Evolutionary conservation across 2,797 vertebrate genomes (phyloP).

Genomic region (Falco cherrug): DNA sequence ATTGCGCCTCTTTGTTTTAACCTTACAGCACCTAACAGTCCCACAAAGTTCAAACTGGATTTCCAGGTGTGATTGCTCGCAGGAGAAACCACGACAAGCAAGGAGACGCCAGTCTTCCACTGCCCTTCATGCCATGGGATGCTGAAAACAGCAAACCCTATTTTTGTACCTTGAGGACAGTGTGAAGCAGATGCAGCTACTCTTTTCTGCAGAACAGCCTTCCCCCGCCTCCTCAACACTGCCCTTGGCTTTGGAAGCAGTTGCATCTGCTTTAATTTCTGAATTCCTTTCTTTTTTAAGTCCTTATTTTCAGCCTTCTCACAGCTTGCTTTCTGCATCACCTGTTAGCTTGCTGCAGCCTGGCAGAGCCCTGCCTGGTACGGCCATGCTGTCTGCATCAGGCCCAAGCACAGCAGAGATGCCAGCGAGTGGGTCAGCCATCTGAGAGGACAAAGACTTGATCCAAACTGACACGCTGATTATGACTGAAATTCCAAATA

Average conservation of each 20-base stretch:
- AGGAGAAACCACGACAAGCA: background rate
- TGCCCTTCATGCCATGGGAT: background rate
- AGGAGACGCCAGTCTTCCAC: background rate
- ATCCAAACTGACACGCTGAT: background rate
- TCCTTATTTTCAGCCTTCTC: background rate
- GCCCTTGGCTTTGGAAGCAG: background rate
- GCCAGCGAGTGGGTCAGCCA: background rate
- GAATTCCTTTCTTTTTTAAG: background rate
- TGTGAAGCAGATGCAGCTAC: background rate
- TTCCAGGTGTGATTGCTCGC: background rate
- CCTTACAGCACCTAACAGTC: background rate
- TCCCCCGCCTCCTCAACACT: background rate
- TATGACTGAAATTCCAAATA: background rate
- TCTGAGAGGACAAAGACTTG: background rate
- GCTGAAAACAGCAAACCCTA: background rate
- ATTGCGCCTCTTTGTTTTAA: accelerated
- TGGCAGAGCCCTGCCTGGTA: background rate
- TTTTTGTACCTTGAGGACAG: background rate
- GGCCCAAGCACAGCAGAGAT: background rate
- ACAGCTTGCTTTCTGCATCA: background rate
- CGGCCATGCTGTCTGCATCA: background rate
- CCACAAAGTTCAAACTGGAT: background rate
- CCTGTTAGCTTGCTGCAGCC: background rate
- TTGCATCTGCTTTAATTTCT: background rate
- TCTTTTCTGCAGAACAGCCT: background rate